Evolutionary conservation across 2,888 invertebrate species (phyloP).

Genomic region (Oxyteleia sp.): DNA sequence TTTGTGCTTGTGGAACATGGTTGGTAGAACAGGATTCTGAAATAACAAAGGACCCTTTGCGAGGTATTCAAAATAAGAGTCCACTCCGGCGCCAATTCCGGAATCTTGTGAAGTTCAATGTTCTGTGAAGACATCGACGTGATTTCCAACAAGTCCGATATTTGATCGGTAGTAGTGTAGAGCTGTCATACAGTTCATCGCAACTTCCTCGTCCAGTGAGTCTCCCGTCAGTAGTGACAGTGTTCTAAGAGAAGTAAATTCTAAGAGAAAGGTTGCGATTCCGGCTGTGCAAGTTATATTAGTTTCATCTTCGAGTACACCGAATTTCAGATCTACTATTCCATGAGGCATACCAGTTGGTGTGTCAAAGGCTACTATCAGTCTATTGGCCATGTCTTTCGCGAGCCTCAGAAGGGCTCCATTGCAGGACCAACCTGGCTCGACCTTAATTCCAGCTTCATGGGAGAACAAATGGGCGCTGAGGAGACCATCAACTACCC

Average conservation of each 20-base stretch:
- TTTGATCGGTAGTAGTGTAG: constrained; percentile 95
- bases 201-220: constrained; percentile 97
- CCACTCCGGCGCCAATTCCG: constrained; percentile 98
- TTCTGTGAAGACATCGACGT: constrained; percentile 97
- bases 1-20: constrained; percentile 95
- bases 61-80: constrained; percentile 99
- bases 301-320: constrained; percentile 98
- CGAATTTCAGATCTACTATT: constrained; percentile 96
- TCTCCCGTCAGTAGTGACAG: constrained; percentile 97
- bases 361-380: constrained; percentile 96
- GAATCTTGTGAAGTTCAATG: constrained; percentile 99
- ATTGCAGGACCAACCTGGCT: too few species aligned
- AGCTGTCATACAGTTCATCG: constrained; percentile 96
- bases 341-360: constrained; percentile 99
- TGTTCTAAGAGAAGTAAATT: constrained; percentile 98
- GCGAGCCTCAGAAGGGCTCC: too few species aligned
- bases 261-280: constrained; percentile 98
- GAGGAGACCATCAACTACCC: too few species aligned
- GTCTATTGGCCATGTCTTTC: constrained; percentile 96
- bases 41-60: constrained; percentile 98
- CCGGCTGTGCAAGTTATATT: constrained; percentile 99
- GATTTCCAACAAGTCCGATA: constrained; percentile 97
- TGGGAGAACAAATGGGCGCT: too few species aligned
- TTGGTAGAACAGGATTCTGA: constrained; percentile 96
- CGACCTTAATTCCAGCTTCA: too few species aligned